Percentiles rank a stretch among this genome's conserved stretches.
These are phyloP conservation scores for Corythoichthys haematopterus DNA, from an alignment of 2,113 vertebrate species.

Conservation along the genomic window DNA sequence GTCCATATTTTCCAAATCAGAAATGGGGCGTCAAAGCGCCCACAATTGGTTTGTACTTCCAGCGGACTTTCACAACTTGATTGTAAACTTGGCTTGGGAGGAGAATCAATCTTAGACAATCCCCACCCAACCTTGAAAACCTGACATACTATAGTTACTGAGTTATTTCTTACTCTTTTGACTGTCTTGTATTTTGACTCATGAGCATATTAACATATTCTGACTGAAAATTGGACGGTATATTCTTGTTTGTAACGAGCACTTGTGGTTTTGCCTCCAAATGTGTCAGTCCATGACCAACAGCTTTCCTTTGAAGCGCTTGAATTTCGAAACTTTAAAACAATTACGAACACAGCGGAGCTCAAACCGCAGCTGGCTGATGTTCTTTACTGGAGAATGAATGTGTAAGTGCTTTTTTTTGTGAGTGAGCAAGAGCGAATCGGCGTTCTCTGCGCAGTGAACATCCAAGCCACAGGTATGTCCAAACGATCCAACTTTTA, in stretches of 20 bases:
- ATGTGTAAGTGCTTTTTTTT: background rate
- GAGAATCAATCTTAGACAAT: too few relatives aligned
- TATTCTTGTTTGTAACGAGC: background rate
- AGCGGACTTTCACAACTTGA: too few relatives aligned
- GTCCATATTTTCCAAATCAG: too few relatives aligned
- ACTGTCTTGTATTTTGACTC: background rate
- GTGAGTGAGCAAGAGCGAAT: slow-evolving; percentile 31
- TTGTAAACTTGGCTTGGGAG: too few relatives aligned
- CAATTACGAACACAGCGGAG: slow-evolving; percentile 14
- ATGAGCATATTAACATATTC: background rate
- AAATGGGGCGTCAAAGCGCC: too few relatives aligned
- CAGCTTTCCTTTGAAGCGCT: background rate
- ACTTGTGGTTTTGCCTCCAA: background rate
- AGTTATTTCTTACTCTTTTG: background rate
- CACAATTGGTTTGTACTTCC: too few relatives aligned
- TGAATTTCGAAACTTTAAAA: background rate
- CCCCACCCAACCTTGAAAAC: too few relatives aligned
- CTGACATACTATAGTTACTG: background rate
- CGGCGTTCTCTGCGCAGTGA: slow-evolving; percentile 39
- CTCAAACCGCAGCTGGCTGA: slow-evolving; percentile 8
- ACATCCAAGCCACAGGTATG: slow-evolving; percentile 65
- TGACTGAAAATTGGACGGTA: background rate
- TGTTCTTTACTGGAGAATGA: background rate
- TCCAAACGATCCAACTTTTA: slow-evolving; percentile 48
- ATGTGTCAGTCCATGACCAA: slow-evolving; percentile 9